A percentile compares a stretch with the other conserved stretches of the same genome.
Evolutionary conservation across 2,888 invertebrate genomes (phyloP).

Genomic region (Troilus luridus): DNA sequence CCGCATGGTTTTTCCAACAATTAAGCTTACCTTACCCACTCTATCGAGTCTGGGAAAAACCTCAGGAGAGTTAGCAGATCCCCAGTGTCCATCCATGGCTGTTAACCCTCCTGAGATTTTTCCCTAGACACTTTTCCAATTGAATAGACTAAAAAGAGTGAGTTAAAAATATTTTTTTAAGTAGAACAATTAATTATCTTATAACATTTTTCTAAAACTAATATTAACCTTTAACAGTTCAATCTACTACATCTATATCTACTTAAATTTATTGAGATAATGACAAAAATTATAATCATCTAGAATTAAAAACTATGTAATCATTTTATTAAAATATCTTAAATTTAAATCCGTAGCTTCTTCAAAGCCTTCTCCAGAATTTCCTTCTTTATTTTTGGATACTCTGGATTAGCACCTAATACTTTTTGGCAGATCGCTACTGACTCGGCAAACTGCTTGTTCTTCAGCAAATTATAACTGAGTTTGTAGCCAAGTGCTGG

Average conservation of each 20-base stretch:
- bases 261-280: background rate
- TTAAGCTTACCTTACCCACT: too few species aligned
- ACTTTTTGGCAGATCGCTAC: constrained; percentile 92
- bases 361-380: constrained; percentile 91
- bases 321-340: background rate
- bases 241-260: background rate
- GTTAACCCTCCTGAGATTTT: too few species aligned
- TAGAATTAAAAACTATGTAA: background rate
- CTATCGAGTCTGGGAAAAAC: too few species aligned
- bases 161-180: background rate
- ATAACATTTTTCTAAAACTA: background rate
- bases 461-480: constrained; percentile 92
- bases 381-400: constrained; percentile 92
- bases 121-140: too few species aligned
- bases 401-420: constrained; percentile 85
- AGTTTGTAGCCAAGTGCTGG: constrained; percentile 92
- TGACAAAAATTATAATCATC: background rate
- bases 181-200: background rate
- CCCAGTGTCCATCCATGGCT: too few species aligned
- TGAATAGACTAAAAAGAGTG: too few species aligned
- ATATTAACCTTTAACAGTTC: background rate
- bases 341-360: constrained; percentile 74
- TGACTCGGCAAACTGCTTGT: constrained; percentile 89
- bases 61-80: too few species aligned
- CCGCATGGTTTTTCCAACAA: too few species aligned